phyloP scores from a whole-genome alignment of 1,140 invertebrate species.

The Philopotamus ludificatus region DNA sequence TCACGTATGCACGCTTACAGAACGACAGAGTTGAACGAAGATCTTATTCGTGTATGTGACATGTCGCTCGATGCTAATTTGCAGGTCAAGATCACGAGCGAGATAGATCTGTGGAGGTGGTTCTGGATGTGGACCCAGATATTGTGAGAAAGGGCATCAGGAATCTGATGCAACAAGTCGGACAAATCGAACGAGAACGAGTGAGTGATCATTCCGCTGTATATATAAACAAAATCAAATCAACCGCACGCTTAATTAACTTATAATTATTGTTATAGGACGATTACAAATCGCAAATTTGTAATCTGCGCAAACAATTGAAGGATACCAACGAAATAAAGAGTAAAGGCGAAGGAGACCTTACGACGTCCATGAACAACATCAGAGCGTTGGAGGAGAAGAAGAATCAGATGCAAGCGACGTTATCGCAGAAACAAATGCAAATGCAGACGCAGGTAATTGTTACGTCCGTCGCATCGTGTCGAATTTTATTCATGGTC shows the following conservation, averaged over 20 bases:
- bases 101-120: slow-evolving; percentile 48
- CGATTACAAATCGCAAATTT: slow-evolving; percentile 71
- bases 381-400: slow-evolving; percentile 72
- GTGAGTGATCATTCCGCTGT: slow-evolving; percentile 48
- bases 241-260: not conserved
- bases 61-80: slow-evolving; percentile 7
- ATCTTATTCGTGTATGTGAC: not conserved
- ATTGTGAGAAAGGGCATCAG: slow-evolving; percentile 80
- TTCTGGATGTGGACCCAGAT: slow-evolving; percentile 83
- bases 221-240: not conserved
- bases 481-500: not conserved
- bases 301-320: slow-evolving; percentile 68
- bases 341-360: slow-evolving; percentile 67
- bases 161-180: slow-evolving; percentile 86
- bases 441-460: slow-evolving; percentile 63
- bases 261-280: slow-evolving; percentile 56
- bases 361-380: slow-evolving; percentile 62
- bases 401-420: slow-evolving; percentile 68
- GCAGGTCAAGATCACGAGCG: slow-evolving; percentile 57
- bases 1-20: slow-evolving; percentile 6
- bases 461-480: too few species aligned
- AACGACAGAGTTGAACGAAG: not conserved
- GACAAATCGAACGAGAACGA: slow-evolving; percentile 81
- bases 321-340: slow-evolving; percentile 69
- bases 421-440: slow-evolving; percentile 70